Evolutionary conservation across 2,113 vertebrate species (phyloP).

Genomic region (Leptocoma aspasia): DNA sequence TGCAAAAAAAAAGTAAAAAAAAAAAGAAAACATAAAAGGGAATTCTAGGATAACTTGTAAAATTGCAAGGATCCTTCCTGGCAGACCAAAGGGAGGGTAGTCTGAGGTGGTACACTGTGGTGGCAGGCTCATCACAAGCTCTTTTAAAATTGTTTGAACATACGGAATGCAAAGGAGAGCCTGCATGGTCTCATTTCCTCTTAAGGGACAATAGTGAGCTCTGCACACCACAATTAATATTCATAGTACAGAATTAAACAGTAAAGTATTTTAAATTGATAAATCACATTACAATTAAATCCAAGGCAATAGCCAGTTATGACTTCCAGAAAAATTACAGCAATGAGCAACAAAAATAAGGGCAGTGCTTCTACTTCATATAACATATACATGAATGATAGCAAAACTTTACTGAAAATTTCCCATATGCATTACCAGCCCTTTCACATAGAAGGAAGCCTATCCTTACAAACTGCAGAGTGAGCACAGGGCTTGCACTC

Average conservation of each 20-base stretch:
- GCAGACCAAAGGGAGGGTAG: neutral
- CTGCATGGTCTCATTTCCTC: neutral
- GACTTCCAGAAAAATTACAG: neutral
- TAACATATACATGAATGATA: accelerated
- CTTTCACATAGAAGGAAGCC: neutral
- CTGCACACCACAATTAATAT: neutral
- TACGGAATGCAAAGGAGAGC: neutral
- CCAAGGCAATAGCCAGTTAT: neutral
- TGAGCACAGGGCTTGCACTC: neutral
- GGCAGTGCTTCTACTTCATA: neutral
- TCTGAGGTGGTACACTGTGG: neutral
- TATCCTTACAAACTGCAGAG: neutral
- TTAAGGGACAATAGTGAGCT: neutral
- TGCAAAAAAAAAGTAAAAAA: neutral
- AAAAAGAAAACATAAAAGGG: accelerated
- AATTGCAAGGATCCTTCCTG: neutral
- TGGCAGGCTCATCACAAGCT: neutral
- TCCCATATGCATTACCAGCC: accelerated
- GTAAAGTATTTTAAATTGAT: neutral
- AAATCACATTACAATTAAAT: neutral
- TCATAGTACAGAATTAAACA: neutral
- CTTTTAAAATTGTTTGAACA: neutral
- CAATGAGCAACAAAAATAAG: neutral
- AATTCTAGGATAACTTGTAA: neutral
- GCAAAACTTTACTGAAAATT: neutral